Base-by-base conservation (phyloP, 2,113 vertebrate genomes). In the Rhea pennata region DNA sequence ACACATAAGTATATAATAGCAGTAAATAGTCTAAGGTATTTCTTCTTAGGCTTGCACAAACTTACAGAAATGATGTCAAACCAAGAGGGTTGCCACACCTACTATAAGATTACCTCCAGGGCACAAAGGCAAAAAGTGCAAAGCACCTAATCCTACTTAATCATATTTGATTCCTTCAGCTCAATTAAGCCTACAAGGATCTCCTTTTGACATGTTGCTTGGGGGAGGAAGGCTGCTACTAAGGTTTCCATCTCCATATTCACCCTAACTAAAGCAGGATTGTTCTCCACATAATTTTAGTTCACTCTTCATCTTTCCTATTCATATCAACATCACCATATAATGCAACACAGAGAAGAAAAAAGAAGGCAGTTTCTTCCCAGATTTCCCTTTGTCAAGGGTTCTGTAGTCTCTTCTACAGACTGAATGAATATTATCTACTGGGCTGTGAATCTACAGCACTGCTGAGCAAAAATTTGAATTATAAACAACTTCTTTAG, bases 1-100 rank as follows among this genome's bases (percentile, higher is more conserved):
- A 12, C 3, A 23, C 10, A 14, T 39, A 1, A 39, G 33, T 61
- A 22, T 0, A 3, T 6, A 44, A 9, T 46, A 58, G 27, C 62
- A 42, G 31, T 10, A 9, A 15, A 48, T n/a, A 75, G 58, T 48
- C 56, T 3, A 26, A 71, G 24, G 33, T 42, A 71, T 0, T 23
- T 64, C 70, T 53, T 51, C 39, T 27, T 21, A 29, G 29, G 24
- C 21, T 50, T 42, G 39, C 77, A 76, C 39, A 17, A 70, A 31
- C n/a, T n/a, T 27, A 24, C 46, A 81, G 51, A 24, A 22, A 19
- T 0, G 39, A 75, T 51, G 80, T 80, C 42, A 88, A 80, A 62
- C 39, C 58, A 67, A 2, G 4, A 54, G 42, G 13, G 15, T 62
- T 88, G 5, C 22, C 46, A 46, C 53, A 50, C 10, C 65, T 39